These are phyloP conservation scores for Epsilonema sp. DNA, from an alignment of 2,888 invertebrate genomes.

Conservation along the genomic window DNA sequence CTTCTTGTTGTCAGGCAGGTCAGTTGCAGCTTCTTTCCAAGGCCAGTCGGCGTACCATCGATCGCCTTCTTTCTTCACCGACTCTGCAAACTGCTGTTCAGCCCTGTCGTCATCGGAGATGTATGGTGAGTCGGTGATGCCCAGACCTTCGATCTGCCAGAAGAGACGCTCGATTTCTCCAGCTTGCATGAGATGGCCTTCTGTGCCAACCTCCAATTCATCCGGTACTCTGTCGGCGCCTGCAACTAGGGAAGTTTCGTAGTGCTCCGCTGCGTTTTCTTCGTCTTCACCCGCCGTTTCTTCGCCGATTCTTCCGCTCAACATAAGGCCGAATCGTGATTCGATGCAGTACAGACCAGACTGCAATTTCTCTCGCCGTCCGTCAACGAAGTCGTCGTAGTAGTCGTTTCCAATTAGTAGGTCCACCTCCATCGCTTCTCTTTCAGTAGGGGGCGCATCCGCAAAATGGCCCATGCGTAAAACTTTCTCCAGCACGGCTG, in stretches of 20 bases:
- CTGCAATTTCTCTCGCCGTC: not conserved
- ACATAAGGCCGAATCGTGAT: slow-evolving; percentile 1
- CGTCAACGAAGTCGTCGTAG: not conserved
- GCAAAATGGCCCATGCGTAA: no score
- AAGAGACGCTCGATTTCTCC: not conserved
- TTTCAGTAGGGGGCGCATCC: not conserved
- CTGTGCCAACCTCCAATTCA: not conserved
- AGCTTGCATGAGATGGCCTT: not conserved
- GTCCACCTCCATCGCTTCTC: not conserved
- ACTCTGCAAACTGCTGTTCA: not conserved
- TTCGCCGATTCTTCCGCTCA: not conserved
- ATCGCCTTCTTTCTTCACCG: not conserved
- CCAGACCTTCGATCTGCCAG: slow-evolving; percentile 1
- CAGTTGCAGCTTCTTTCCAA: no score
- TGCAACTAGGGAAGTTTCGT: not conserved
- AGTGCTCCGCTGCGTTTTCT: not conserved
- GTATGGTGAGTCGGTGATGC: not conserved
- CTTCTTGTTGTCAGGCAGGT: not conserved
- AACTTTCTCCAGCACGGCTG: no score
- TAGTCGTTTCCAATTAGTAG: not conserved
- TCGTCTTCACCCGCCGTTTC: not conserved
- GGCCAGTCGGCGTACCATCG: slow-evolving; percentile 2
- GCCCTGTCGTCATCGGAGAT: slow-evolving; percentile 1
- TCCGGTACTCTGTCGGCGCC: not conserved
- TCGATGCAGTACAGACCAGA: not conserved